Evolutionary conservation across 2,113 vertebrate genomes (phyloP).

Genomic region (Chiloscyllium plagiosum): DNA sequence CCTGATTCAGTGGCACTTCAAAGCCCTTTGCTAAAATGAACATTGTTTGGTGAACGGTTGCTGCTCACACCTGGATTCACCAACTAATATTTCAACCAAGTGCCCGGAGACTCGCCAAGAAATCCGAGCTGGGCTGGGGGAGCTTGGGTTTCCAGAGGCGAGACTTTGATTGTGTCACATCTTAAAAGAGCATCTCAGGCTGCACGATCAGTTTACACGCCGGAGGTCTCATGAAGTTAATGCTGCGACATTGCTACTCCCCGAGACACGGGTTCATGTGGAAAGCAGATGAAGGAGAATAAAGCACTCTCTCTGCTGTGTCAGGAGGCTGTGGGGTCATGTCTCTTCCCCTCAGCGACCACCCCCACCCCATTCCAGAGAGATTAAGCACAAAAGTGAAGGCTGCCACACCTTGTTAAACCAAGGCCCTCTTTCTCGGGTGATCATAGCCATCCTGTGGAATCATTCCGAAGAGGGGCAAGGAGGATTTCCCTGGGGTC

Average conservation of each 20-base stretch:
- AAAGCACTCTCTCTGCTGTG: not conserved
- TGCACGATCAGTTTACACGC: not conserved
- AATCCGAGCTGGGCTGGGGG: not conserved
- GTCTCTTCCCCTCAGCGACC: not conserved
- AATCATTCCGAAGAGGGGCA: not conserved
- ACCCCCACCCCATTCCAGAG: not conserved
- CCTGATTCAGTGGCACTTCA: not conserved
- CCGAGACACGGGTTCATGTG: too few species aligned
- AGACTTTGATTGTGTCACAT: not conserved
- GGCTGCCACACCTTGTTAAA: not conserved
- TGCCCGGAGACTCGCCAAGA: not conserved
- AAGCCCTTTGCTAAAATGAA: not conserved
- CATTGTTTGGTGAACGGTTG: not conserved
- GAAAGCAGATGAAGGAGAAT: too few species aligned
- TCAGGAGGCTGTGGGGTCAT: not conserved
- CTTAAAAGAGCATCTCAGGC: not conserved
- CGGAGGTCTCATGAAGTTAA: not conserved
- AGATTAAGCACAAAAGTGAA: not conserved
- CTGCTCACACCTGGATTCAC: conserved; percentile 18
- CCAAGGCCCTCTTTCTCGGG: not conserved
- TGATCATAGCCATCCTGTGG: not conserved
- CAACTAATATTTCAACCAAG: not conserved
- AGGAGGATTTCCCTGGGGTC: not conserved
- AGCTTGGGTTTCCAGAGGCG: not conserved
- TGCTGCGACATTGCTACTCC: too few species aligned